phyloP scores from a whole-genome alignment of 2,113 vertebrate genomes.

The Semnornis frantzii region DNA sequence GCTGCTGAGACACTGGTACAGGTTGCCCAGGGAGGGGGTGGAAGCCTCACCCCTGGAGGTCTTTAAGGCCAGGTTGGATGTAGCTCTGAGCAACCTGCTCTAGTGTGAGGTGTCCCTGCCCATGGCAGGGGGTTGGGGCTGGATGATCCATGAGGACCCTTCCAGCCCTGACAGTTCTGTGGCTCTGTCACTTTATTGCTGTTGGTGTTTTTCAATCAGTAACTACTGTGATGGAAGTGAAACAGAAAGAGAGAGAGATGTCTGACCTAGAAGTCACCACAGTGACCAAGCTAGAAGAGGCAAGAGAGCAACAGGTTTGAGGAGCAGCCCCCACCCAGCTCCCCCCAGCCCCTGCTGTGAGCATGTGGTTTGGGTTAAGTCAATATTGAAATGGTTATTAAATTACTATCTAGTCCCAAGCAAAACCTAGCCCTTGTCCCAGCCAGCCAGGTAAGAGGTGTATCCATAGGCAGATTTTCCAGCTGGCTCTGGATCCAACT shows the following conservation, averaged over 20 bases:
- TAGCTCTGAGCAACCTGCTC: too few species aligned
- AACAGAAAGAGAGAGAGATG: neutral
- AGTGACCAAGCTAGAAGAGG: neutral
- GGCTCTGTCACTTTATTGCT: neutral
- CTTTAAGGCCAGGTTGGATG: too few species aligned
- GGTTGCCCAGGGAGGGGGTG: too few species aligned
- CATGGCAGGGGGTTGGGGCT: too few species aligned
- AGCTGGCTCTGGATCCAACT: conserved; percentile 60
- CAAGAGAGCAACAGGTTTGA: neutral
- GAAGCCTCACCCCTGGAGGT: too few species aligned
- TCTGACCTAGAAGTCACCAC: neutral
- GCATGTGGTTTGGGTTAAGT: conserved; percentile 66
- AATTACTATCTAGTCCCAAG: conserved; percentile 63
- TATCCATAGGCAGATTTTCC: conserved; percentile 51
- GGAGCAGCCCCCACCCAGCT: neutral
- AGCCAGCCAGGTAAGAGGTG: conserved; percentile 65
- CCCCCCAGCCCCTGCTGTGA: neutral
- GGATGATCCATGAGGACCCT: too few species aligned
- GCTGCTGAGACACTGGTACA: too few species aligned
- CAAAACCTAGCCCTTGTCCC: conserved; percentile 35
- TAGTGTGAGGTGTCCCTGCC: too few species aligned
- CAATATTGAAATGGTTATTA: conserved; percentile 60
- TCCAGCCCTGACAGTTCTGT: too few species aligned
- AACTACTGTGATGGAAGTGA: neutral
- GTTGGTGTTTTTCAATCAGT: conserved; percentile 41